Percentiles rank a stretch among this genome's conserved stretches.
These are phyloP conservation scores for Hyles euphorbiae DNA, from an alignment of 1,140 invertebrate genomes.

Conservation along the genomic window DNA sequence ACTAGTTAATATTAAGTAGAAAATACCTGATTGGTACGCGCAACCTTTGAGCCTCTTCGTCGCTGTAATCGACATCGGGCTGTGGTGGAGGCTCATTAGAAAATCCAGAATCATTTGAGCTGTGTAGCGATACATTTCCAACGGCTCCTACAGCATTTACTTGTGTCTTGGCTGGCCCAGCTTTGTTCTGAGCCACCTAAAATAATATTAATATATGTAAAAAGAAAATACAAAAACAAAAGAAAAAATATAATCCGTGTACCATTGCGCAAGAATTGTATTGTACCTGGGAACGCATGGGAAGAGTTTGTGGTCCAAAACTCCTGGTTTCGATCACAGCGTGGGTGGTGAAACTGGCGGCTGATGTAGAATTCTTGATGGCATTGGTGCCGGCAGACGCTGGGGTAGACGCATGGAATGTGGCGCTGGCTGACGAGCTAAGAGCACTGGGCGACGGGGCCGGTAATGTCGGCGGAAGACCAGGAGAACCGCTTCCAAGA, in stretches of 20 bases:
- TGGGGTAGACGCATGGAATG: conserved; percentile 67
- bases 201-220: not conserved
- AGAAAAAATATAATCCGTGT: too few relatives aligned
- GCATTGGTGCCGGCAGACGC: conserved; percentile 72
- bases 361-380: conserved; percentile 76
- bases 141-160: conserved; percentile 74
- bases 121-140: conserved; percentile 87
- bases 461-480: conserved; percentile 79
- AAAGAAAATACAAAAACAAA: too few relatives aligned
- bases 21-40: conserved; percentile 83
- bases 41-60: conserved; percentile 84
- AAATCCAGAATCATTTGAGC: conserved; percentile 93
- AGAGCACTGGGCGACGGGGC: conserved; percentile 78
- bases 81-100: conserved; percentile 92
- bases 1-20: conserved; percentile 12
- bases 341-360: conserved; percentile 76
- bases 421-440: conserved; percentile 68
- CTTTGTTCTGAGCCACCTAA: conserved; percentile 70
- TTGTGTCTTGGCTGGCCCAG: conserved; percentile 63
- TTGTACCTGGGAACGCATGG: conserved; percentile 72
- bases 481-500: conserved; percentile 64
- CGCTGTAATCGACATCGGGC: conserved; percentile 92
- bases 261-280: too few relatives aligned
- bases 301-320: conserved; percentile 71
- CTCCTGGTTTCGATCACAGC: conserved; percentile 73